A percentile compares a stretch with the other conserved stretches of the same genome.
phyloP scores from a whole-genome alignment of 92 coral and sea anemone genomes.

The Zoanthus sociatus region DNA sequence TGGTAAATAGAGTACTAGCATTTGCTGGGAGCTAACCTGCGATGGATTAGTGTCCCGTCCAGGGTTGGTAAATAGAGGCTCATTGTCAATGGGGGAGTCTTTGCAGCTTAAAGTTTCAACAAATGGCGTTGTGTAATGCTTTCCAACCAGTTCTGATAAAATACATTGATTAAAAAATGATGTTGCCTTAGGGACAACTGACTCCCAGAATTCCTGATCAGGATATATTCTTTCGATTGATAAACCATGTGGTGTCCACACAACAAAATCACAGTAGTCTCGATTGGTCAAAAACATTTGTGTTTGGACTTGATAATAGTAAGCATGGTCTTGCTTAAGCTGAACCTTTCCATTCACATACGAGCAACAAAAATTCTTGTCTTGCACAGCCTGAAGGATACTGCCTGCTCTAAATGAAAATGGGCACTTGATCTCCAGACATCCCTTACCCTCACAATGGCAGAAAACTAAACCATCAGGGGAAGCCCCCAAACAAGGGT shows the following conservation, averaged over 20 bases:
- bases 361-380: constrained; percentile 19
- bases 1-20: too few relatives aligned
- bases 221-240: background rate
- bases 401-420: background rate
- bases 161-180: background rate
- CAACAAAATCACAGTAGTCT: constrained; percentile 12
- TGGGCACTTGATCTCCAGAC: constrained; percentile 44
- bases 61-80: too few relatives aligned
- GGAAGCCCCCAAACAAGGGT: constrained; percentile 41
- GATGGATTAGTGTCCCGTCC: too few relatives aligned
- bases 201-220: background rate
- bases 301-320: constrained; percentile 38
- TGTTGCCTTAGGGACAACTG: background rate
- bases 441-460: constrained; percentile 14
- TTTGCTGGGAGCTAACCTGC: too few relatives aligned
- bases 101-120: background rate
- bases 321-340: constrained; percentile 20
- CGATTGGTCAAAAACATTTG: background rate
- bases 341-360: background rate
- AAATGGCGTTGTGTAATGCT: background rate
- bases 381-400: background rate
- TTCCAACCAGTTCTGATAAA: constrained; percentile 6
- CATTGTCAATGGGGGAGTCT: background rate
- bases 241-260: background rate
- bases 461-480: constrained; percentile 35